Evolutionary conservation across 1,140 invertebrate species (phyloP), one percentile per base, ranked within the genome.

Genomic region (Telenomus remus): DNA sequence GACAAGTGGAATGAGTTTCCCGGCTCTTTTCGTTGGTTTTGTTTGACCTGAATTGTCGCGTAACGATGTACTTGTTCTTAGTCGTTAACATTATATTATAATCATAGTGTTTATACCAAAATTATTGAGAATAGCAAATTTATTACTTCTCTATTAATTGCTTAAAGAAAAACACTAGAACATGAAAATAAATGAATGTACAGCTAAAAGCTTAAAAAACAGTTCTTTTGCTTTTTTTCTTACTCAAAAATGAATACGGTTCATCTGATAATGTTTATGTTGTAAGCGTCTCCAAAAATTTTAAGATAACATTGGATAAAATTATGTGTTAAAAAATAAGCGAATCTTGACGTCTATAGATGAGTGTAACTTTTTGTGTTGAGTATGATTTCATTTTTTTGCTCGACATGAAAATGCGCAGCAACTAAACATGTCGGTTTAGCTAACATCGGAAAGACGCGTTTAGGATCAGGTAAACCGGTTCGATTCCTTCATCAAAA

Each of bases 401-500:
- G 15, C 1, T n/a, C 11, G 13, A 46, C 12, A 33, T 14, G 33
- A 73, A 60, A 47, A 56, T 66, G 53, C 19, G 6, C 37, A 66
- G 54, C 63, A 57, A 44, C 19, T 27, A 27, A 27, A 27, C 51
- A 48, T 35, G 27, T 68, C 16, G 55, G 72, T 65, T 69, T 70
- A 60, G 61, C 35, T 66, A 66, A 76, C 65, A 66, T 65, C 60
- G 65, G 54, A 70, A 70, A 70, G 73, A 76, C 61, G 65, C 55
- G 66, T 76, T 76, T 56, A 53, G 73, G 66, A 70, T 61, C 73
- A 61, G 19, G 66, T 49, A 77, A 77, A 77, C 75, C 75, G 75
- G 75, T 79, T 77, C 65, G 74, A 78, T 60, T 74, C 75, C 59
- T 59, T 71, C 61, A 64, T 76, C 78, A 78, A 72, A 76, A 73